These are phyloP conservation scores for Aphis gossypii DNA, from an alignment of 1,140 invertebrate species.

Conservation along the genomic window DNA sequence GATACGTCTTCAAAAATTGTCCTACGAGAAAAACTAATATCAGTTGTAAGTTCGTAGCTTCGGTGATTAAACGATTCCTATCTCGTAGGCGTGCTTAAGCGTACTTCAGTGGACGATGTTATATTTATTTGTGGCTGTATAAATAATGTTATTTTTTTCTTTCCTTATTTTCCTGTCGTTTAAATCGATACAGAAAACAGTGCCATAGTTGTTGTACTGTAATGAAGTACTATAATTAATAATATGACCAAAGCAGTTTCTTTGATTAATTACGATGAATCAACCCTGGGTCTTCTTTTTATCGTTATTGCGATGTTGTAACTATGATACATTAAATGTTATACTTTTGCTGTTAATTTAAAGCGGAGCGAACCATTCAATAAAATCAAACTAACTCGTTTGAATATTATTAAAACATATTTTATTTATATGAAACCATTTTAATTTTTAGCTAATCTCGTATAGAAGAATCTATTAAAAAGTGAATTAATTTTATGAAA, in stretches of 20 bases:
- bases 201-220: background rate
- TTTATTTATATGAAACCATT: background rate
- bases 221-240: slow-evolving; percentile 1
- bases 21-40: background rate
- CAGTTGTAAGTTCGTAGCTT: background rate
- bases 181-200: background rate
- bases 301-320: background rate
- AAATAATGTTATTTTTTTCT: background rate
- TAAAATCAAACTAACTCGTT: background rate
- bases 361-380: background rate
- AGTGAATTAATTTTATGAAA: background rate
- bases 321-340: background rate
- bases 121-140: background rate
- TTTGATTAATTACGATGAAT: background rate
- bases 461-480: background rate
- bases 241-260: background rate
- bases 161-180: background rate
- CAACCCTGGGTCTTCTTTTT: background rate
- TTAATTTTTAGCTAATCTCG: background rate
- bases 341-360: background rate
- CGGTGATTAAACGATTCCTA: background rate
- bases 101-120: background rate
- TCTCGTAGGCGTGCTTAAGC: background rate
- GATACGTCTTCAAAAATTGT: background rate
- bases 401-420: background rate